Evolutionary conservation across 1,140 invertebrate genomes (phyloP).

Genomic region (Aphelenchoides fujianensis): DNA sequence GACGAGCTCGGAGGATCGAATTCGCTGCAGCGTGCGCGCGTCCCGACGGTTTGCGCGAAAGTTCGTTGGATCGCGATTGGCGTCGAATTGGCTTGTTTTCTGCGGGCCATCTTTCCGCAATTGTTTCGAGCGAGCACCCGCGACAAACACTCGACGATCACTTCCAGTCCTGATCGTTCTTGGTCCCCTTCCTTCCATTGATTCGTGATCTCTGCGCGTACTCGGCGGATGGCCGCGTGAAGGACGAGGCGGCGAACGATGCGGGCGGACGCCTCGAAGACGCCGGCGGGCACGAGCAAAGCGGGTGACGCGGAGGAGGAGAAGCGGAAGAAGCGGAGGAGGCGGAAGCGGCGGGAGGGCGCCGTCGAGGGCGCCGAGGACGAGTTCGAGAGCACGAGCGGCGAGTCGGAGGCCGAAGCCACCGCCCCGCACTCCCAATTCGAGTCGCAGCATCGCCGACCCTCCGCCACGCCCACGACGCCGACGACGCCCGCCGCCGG

Average conservation of each 20-base stretch:
- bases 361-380: background rate
- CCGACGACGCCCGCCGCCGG: background rate
- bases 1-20: too few relatives aligned
- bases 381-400: background rate
- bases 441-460: background rate
- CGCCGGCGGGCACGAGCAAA: too few relatives aligned
- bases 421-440: background rate
- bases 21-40: too few relatives aligned
- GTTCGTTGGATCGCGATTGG: too few relatives aligned
- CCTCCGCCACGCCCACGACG: background rate
- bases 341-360: background rate
- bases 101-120: too few relatives aligned
- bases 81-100: too few relatives aligned
- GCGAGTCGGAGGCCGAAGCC: background rate
- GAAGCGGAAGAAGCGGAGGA: constrained; percentile 15
- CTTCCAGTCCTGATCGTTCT: too few relatives aligned
- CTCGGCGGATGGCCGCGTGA: background rate
- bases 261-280: background rate
- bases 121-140: too few relatives aligned
- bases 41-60: too few relatives aligned
- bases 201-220: too few relatives aligned
- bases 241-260: background rate
- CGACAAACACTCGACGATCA: too few relatives aligned
- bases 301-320: background rate
- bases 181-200: too few relatives aligned